Percentiles rank a stretch among this genome's conserved stretches.
These are phyloP conservation scores for Blastobasis adustella DNA, from an alignment of 2,888 invertebrate species.

Conservation along the genomic window DNA sequence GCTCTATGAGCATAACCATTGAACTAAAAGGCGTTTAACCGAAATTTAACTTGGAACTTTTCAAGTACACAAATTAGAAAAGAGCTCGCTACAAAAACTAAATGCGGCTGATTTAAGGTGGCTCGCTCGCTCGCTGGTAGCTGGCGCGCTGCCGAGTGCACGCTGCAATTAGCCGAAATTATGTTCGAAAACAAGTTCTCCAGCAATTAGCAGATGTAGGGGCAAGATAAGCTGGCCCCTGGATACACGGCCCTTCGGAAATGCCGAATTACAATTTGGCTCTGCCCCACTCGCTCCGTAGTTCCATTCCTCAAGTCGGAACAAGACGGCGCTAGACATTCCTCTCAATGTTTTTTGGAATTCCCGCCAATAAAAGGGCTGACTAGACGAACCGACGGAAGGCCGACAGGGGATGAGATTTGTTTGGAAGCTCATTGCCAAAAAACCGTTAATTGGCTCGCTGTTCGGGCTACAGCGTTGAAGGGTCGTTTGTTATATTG, in stretches of 20 bases:
- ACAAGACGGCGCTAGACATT: too few species aligned
- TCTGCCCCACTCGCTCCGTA: too few species aligned
- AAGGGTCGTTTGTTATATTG: constrained; percentile 1
- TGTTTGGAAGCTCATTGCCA: constrained; percentile 31
- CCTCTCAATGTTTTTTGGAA: too few species aligned
- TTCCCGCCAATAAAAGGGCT: constrained; percentile 17
- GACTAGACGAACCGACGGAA: constrained; percentile 43
- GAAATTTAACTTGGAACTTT: too few species aligned
- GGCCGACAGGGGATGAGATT: constrained; percentile 34
- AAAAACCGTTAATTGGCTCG: constrained; percentile 11
- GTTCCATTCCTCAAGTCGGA: too few species aligned
- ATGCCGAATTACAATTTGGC: too few species aligned
- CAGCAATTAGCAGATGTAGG: constrained; percentile 69
- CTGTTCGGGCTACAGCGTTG: not conserved
- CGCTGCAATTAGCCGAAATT: constrained; percentile 69
- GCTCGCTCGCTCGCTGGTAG: constrained; percentile 38
- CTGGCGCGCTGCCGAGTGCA: constrained; percentile 55
- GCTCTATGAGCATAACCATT: too few species aligned
- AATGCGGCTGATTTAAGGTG: constrained; percentile 45
- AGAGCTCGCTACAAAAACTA: constrained; percentile 23
- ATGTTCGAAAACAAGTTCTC: constrained; percentile 67
- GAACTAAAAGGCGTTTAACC: too few species aligned
- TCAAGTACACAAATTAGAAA: constrained; percentile 28
- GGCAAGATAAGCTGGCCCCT: constrained; percentile 31
- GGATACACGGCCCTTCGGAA: too few species aligned